Conservation (phyloP, 1,140 invertebrate species). For the Drosophila pseudoobscura region DNA sequence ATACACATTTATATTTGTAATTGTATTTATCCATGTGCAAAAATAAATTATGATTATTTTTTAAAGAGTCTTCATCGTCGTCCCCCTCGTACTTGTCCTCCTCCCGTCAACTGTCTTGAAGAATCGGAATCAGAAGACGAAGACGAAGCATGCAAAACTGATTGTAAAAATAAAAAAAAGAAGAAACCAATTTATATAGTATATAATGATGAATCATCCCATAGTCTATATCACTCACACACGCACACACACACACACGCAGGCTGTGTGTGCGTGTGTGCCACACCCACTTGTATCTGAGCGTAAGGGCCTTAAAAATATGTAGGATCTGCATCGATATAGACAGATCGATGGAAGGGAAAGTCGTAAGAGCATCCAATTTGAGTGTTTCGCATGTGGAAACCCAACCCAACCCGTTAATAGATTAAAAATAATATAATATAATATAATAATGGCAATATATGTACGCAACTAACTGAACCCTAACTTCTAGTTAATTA, state of each 20-base stretch:
- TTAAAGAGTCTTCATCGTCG: conserved; percentile 30
- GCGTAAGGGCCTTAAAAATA: conserved; percentile 72
- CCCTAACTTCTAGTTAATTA: conserved; percentile 71
- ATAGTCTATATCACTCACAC: conserved; percentile 28
- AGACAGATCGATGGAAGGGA: conserved; percentile 31
- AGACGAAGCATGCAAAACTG: conserved; percentile 44
- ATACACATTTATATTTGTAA: conserved; percentile 71
- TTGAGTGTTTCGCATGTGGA: conserved; percentile 54
- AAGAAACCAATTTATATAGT: conserved; percentile 28
- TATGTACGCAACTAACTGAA: conserved; percentile 58
- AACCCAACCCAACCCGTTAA: conserved; percentile 41
- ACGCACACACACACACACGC: conserved; percentile 9
- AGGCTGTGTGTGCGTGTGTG: not conserved
- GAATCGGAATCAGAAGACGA: too few species aligned
- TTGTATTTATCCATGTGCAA: conserved; percentile 79
- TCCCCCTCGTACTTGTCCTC: conserved; percentile 2
- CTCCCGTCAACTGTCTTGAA: conserved; percentile 46
- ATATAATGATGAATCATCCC: conserved; percentile 19
- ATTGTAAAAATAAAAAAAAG: conserved; percentile 50
- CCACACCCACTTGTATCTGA: conserved; percentile 71
- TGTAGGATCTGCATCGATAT: conserved; percentile 59
- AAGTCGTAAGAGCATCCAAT: conserved; percentile 9
- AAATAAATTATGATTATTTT: conserved; percentile 82
- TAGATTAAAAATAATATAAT: conserved; percentile 41
- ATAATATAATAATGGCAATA: conserved; percentile 56